Conservation (phyloP, 2,888 invertebrate genomes). For the Chrysina gloriosa region DNA sequence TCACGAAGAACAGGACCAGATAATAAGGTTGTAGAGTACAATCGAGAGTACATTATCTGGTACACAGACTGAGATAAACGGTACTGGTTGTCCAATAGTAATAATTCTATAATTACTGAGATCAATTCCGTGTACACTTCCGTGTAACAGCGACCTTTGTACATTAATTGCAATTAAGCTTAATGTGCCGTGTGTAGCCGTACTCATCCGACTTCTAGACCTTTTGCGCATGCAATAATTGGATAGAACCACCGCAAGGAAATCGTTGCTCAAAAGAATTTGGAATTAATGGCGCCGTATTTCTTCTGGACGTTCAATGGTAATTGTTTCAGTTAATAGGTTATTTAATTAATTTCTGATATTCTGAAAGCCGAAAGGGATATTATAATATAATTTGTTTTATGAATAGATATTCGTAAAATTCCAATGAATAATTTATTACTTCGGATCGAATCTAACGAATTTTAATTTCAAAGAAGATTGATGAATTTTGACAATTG, state of each 20-base stretch:
- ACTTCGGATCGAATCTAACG: too few relatives aligned
- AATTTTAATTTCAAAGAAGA: too few relatives aligned
- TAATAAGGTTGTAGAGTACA: slow-evolving; percentile 23
- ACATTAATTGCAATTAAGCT: slow-evolving; percentile 40
- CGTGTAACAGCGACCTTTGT: slow-evolving; percentile 37
- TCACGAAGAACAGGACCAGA: slow-evolving; percentile 30
- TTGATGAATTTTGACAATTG: too few relatives aligned
- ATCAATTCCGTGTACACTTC: slow-evolving; percentile 38
- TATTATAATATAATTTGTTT: background rate
- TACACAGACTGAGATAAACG: slow-evolving; percentile 35
- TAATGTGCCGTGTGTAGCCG: slow-evolving; percentile 20
- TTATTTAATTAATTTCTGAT: background rate
- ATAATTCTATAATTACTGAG: slow-evolving; percentile 39
- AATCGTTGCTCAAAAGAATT: slow-evolving; percentile 7
- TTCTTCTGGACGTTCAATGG: background rate
- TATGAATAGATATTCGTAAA: too few relatives aligned
- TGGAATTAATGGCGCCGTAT: slow-evolving; percentile 7
- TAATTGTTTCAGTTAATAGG: background rate
- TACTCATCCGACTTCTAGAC: slow-evolving; percentile 18
- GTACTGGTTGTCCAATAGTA: slow-evolving; percentile 38
- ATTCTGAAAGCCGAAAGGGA: background rate
- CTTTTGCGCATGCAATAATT: slow-evolving; percentile 28
- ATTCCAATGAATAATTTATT: too few relatives aligned
- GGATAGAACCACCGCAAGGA: slow-evolving; percentile 7
- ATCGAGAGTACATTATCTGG: slow-evolving; percentile 27